These are phyloP conservation scores for Onychostoma macrolepis DNA, from an alignment of 2,113 vertebrate genomes.

Conservation along the genomic window DNA sequence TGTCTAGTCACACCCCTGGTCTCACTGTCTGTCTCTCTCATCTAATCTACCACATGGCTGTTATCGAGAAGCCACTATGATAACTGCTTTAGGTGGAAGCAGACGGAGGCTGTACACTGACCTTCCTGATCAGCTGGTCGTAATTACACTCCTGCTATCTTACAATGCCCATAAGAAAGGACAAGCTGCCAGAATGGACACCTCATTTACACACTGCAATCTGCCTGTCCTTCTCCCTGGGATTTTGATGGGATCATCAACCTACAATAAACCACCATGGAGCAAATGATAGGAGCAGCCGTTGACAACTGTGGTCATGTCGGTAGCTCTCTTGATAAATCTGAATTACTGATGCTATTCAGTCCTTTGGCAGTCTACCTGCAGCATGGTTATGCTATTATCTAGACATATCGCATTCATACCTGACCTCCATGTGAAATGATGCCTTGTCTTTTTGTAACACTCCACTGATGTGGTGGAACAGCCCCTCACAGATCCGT, in stretches of 20 bases:
- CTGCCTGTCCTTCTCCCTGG: conserved; percentile 23
- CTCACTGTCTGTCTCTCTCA: not conserved
- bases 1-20: not conserved
- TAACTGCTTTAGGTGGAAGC: not conserved
- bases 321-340: not conserved
- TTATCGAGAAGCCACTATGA: conserved; percentile 1
- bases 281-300: not conserved
- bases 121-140: conserved; percentile 36
- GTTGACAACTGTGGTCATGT: not conserved
- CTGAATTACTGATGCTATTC: not conserved
- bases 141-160: conserved; percentile 50
- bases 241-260: conserved; percentile 11
- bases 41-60: conserved; percentile 17
- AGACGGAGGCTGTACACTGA: conserved; percentile 7
- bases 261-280: not conserved
- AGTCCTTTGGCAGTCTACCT: not conserved
- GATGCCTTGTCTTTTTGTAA: conserved; percentile 87
- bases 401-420: conserved; percentile 2
- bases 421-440: conserved; percentile 97
- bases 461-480: conserved; percentile 84
- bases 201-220: conserved; percentile 36
- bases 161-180: conserved; percentile 3
- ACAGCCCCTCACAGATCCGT: conserved; percentile 93
- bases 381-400: conserved; percentile 15
- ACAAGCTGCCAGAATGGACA: conserved; percentile 38